Evolutionary conservation across 1,140 invertebrate species (phyloP).

Genomic region (Phortica variegata): DNA sequence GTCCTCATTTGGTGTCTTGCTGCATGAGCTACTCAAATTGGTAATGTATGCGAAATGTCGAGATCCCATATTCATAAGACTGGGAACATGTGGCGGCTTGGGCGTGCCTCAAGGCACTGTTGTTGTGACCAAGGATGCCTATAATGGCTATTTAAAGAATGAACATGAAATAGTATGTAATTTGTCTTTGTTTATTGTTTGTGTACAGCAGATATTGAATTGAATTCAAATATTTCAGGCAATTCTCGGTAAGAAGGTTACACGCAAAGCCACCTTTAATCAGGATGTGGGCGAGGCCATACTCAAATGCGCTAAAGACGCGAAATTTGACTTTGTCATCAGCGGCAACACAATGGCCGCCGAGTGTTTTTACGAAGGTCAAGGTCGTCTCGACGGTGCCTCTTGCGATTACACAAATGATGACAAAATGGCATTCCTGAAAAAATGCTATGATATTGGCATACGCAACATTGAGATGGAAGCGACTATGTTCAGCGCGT

Average conservation of each 20-base stretch:
- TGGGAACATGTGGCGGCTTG: constrained; percentile 90
- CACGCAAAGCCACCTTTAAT: constrained; percentile 80
- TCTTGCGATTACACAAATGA: constrained; percentile 79
- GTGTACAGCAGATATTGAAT: background rate
- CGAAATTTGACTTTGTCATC: constrained; percentile 70
- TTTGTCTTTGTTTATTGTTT: background rate
- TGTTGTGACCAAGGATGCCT: constrained; percentile 81
- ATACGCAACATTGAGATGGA: constrained; percentile 99
- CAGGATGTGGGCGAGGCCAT: constrained; percentile 73
- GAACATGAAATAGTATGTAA: constrained; percentile 66
- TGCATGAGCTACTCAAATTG: constrained; percentile 91
- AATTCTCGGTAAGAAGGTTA: constrained; percentile 81
- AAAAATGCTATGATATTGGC: constrained; percentile 65
- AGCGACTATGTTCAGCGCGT: constrained; percentile 82
- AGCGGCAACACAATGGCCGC: constrained; percentile 89
- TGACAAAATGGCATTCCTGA: constrained; percentile 79
- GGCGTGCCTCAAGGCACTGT: constrained; percentile 84
- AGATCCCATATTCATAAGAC: constrained; percentile 85
- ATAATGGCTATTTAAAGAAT: constrained; percentile 76
- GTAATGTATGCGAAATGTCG: constrained; percentile 85
- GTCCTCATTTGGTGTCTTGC: constrained; percentile 84
- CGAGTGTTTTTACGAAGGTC: constrained; percentile 95
- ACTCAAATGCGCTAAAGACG: constrained; percentile 63
- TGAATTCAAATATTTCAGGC: constrained; percentile 61
- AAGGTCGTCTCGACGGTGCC: constrained; percentile 90